Evolutionary conservation across 2,888 invertebrate genomes (phyloP), one percentile per base, ranked within the genome.

Genomic region (Lithosia quadra): DNA sequence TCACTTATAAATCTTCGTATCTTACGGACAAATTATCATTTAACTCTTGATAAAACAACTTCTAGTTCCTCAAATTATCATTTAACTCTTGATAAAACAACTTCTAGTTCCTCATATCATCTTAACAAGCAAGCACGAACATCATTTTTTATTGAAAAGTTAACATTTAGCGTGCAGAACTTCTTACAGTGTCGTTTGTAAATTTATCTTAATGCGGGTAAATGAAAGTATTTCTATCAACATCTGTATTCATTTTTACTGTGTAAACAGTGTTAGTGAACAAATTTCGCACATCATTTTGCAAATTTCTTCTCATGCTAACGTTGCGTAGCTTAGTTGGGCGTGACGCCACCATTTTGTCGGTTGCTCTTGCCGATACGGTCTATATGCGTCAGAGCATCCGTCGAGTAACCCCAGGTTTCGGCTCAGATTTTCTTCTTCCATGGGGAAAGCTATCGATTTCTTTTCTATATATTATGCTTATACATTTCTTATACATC

Each of bases 261-360:
- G 68, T 72, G 73, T 75, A 76, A 79, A 84, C 77, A 80, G 69
- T 69, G 73, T 63, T 62, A 70, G 73, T 72, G 66, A 74, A 87
- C 86, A 88, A 88, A 89, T 85, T 86, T 87, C 72, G 81, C 84
- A 84, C 83, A 82, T 83, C 77, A 82, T 85, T 85, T 85, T 80
- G 74, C 81, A 68, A n/a, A 74, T 84, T 85, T 88, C 78, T 84
- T 86, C 81, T 88, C 84, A 84, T 82, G 82, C 88, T 81, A 87
- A 82, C 81, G 85, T 91, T 89, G 90, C 90, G 90, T 91, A 88
- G 88, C 79, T 89, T 90, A 89, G 90, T 92, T 92, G 83, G 88
- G 91, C 92, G 91, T 93, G 91, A 94, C 91, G 90, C 86, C 86
- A 84, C 85, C 90, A 90, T 92, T 94, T 92, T 92, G 92, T 92